Conservation (phyloP, 2,888 invertebrate genomes). For the Epinotia bilunana region DNA sequence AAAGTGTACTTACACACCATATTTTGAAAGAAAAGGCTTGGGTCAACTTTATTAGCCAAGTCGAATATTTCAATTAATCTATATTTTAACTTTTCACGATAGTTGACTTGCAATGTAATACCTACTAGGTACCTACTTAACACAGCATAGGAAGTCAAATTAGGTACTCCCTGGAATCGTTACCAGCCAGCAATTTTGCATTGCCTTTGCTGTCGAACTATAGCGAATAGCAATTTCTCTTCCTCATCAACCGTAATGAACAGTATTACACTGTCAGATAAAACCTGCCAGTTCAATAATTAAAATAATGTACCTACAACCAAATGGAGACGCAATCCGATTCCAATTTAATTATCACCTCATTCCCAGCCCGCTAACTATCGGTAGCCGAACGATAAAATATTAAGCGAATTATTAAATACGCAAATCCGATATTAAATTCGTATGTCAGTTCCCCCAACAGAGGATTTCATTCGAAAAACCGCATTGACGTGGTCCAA, state of each 20-base stretch:
- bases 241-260: background rate
- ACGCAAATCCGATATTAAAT: slow-evolving; percentile 72
- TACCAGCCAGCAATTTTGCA: too few relatives aligned
- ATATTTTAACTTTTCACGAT: too few relatives aligned
- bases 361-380: slow-evolving; percentile 46
- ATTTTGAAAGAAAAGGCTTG: background rate
- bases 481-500: slow-evolving; percentile 75
- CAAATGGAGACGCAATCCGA: slow-evolving; percentile 34
- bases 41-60: too few relatives aligned
- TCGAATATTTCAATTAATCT: too few relatives aligned
- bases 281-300: slow-evolving; percentile 27
- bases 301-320: slow-evolving; percentile 32
- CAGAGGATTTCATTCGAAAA: slow-evolving; percentile 78
- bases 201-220: background rate
- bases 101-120: too few relatives aligned
- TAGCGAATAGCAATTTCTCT: slow-evolving; percentile 1
- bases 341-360: slow-evolving; percentile 44
- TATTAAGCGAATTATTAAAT: slow-evolving; percentile 57
- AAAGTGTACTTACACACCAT: background rate
- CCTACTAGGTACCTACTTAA: too few relatives aligned
- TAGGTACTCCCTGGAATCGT: too few relatives aligned
- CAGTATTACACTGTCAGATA: slow-evolving; percentile 32
- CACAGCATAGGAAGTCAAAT: too few relatives aligned
- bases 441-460: slow-evolving; percentile 72
- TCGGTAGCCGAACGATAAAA: slow-evolving; percentile 54